phyloP scores from a whole-genome alignment of 2,888 invertebrate genomes.

The Stenodema calcarata region DNA sequence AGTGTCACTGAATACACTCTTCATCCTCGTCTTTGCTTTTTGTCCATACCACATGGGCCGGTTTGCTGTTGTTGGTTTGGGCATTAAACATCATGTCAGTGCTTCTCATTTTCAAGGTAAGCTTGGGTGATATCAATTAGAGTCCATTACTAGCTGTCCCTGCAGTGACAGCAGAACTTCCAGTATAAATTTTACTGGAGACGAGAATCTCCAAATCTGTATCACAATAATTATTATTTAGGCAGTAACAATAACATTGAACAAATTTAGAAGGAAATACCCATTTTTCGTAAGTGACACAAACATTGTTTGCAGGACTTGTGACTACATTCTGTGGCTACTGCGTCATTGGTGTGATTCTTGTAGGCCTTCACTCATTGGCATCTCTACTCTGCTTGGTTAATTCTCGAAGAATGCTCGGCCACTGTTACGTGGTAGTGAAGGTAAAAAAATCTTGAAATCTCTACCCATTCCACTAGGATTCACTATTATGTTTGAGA shows the following conservation, averaged over 20 bases:
- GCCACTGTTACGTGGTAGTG: constrained; percentile 89
- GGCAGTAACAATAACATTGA: too few species aligned
- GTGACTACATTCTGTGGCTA: constrained; percentile 93
- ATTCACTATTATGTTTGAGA: not conserved
- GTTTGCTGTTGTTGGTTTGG: constrained; percentile 76
- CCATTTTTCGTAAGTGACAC: too few species aligned
- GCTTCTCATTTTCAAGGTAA: constrained; percentile 87
- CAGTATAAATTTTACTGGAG: too few species aligned
- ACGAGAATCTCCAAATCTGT: too few species aligned
- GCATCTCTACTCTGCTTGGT: constrained; percentile 81
- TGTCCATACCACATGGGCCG: constrained; percentile 95
- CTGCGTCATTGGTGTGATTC: constrained; percentile 79
- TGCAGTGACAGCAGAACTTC: too few species aligned
- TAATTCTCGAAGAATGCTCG: constrained; percentile 82
- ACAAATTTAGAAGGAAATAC: too few species aligned
- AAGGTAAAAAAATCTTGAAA: constrained; percentile 61
- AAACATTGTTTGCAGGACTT: constrained; percentile 62
- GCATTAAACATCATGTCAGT: constrained; percentile 71
- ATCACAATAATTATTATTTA: too few species aligned
- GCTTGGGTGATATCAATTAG: too few species aligned
- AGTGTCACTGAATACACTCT: constrained; percentile 93
- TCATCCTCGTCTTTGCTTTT: constrained; percentile 96
- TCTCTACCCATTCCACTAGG: not conserved
- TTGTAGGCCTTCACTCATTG: constrained; percentile 84
- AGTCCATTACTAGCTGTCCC: too few species aligned